Conservation (phyloP, 2,888 invertebrate genomes). For the Eupithecia centaureata region DNA sequence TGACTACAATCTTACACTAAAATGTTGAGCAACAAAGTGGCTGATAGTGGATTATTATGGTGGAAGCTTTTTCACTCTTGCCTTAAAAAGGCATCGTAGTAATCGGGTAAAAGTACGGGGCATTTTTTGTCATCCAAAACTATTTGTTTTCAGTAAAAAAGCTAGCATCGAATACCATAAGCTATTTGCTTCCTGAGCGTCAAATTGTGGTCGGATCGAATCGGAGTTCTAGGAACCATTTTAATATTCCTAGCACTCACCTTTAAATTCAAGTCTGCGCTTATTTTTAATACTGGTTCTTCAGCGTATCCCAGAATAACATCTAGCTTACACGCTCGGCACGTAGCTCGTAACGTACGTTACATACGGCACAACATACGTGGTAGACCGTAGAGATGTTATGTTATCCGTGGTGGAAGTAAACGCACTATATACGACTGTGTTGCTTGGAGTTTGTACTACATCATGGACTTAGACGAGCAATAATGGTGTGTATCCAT, state of each 20-base stretch:
- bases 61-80: too few species aligned
- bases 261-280: slow-evolving; percentile 2
- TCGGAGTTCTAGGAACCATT: too few species aligned
- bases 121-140: too few species aligned
- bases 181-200: too few species aligned
- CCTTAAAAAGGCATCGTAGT: too few species aligned
- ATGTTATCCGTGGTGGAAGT: slow-evolving; percentile 28
- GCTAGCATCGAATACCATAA: too few species aligned
- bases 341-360: slow-evolving; percentile 34
- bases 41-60: too few species aligned
- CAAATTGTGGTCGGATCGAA: too few species aligned
- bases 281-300: slow-evolving; percentile 8
- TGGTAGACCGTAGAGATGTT: slow-evolving; percentile 29
- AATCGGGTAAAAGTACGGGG: too few species aligned
- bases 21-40: too few species aligned
- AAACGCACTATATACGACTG: slow-evolving; percentile 39
- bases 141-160: too few species aligned
- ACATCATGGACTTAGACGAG: slow-evolving; percentile 9
- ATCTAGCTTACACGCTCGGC: slow-evolving; percentile 14
- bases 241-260: background rate
- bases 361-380: slow-evolving; percentile 33
- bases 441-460: slow-evolving; percentile 25
- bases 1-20: too few species aligned
- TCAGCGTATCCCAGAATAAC: slow-evolving; percentile 9
- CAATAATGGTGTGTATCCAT: background rate